Evolutionary conservation across 1,140 invertebrate genomes (phyloP).

Genomic region (Zaprionus africanus): DNA sequence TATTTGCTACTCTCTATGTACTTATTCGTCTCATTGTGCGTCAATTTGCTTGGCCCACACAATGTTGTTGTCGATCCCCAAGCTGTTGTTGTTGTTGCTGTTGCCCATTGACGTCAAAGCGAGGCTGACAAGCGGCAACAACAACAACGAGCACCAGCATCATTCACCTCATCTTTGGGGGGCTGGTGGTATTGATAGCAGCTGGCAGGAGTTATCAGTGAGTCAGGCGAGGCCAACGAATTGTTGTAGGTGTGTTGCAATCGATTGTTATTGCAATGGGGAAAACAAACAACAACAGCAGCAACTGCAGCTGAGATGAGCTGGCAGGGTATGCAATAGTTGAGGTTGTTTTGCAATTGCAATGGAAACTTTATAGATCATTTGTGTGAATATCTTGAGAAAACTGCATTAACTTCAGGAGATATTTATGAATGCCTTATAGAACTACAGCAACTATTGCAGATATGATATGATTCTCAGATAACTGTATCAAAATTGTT

Average conservation of each 20-base stretch:
- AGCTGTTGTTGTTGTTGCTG: slow-evolving; percentile 58
- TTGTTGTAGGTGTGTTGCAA: slow-evolving; percentile 49
- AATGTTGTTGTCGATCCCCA: slow-evolving; percentile 39
- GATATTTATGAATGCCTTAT: no score
- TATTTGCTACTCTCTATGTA: slow-evolving; percentile 41
- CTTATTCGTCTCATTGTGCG: slow-evolving; percentile 60
- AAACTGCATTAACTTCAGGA: no score
- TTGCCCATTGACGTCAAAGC: slow-evolving; percentile 81
- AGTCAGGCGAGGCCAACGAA: slow-evolving; percentile 35
- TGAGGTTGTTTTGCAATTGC: neutral
- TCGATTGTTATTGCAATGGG: neutral
- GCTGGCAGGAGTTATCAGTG: slow-evolving; percentile 39
- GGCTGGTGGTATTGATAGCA: slow-evolving; percentile 70
- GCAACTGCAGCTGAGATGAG: neutral
- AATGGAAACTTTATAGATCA: neutral
- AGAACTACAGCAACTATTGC: no score
- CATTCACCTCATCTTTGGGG: slow-evolving; percentile 48
- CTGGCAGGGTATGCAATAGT: neutral
- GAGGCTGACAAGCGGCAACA: slow-evolving; percentile 40
- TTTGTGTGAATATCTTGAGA: no score
- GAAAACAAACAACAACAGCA: neutral
- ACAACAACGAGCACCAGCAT: slow-evolving; percentile 6
- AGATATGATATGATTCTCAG: no score
- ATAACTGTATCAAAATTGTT: no score
- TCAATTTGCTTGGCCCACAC: slow-evolving; percentile 77